Evolutionary conservation across 2,888 invertebrate species (phyloP).

Genomic region (Cordilura impudica): DNA sequence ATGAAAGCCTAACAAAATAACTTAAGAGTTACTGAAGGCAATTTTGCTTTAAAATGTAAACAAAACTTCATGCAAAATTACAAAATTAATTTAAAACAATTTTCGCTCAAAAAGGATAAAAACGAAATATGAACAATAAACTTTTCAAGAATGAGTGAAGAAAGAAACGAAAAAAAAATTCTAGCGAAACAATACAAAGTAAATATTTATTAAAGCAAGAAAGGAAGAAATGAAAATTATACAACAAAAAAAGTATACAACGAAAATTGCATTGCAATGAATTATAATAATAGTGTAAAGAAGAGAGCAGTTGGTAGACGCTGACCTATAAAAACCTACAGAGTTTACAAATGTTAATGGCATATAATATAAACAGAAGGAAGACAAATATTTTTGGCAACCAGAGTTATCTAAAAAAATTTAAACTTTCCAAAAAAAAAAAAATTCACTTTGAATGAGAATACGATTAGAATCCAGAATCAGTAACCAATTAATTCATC

Average conservation of each 20-base stretch:
- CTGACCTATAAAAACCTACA: neutral
- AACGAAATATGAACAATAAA: neutral
- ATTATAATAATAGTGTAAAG: neutral
- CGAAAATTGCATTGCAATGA: neutral
- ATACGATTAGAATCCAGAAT: too few species aligned
- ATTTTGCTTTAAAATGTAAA: too few species aligned
- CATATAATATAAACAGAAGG: too few species aligned
- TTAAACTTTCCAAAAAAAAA: too few species aligned
- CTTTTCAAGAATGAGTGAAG: neutral
- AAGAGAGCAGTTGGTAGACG: neutral
- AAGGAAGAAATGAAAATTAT: neutral
- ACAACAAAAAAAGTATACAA: neutral
- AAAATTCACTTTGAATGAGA: too few species aligned
- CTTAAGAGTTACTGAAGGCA: too few species aligned
- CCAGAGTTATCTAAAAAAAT: too few species aligned
- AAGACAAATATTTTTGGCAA: too few species aligned
- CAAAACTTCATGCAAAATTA: neutral
- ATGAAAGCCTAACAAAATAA: too few species aligned
- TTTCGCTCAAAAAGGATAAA: neutral
- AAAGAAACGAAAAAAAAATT: neutral
- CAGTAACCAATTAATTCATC: too few species aligned
- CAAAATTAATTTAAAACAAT: neutral
- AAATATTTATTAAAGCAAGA: constrained; percentile 1
- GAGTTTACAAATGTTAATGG: too few species aligned
- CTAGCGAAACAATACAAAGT: neutral